Percentiles rank a stretch among this genome's conserved stretches.
phyloP scores from a whole-genome alignment of 1,140 invertebrate genomes.

The Campoletis sonorensis region DNA sequence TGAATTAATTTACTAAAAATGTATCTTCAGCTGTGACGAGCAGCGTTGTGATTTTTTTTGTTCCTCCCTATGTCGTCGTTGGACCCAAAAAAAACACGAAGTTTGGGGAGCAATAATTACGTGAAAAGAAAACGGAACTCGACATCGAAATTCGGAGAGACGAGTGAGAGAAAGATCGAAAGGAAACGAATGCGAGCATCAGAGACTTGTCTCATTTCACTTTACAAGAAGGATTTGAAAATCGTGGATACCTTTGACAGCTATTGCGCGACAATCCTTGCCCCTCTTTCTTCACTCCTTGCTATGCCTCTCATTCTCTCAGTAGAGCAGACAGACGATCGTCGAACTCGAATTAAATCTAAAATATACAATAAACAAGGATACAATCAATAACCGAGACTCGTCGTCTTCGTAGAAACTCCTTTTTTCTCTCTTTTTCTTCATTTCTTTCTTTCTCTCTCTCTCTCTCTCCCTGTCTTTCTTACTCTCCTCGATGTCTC shows the following conservation, averaged over 20 bases:
- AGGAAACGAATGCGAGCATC: conserved; percentile 40
- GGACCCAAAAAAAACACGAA: too few species aligned
- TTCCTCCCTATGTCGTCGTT: neutral
- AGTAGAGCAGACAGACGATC: conserved; percentile 42
- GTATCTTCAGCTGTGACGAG: neutral
- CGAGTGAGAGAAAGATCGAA: conserved; percentile 31
- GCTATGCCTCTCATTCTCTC: conserved; percentile 36
- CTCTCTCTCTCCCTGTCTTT: neutral
- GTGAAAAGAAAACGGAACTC: conserved; percentile 20
- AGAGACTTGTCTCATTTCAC: conserved; percentile 73
- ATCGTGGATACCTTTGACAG: conserved; percentile 74
- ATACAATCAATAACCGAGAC: conserved; percentile 73
- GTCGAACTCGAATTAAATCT: conserved; percentile 74
- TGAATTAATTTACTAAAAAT: neutral
- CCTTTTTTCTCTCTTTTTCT: neutral
- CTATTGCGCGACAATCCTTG: conserved; percentile 68
- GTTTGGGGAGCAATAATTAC: conserved; percentile 9
- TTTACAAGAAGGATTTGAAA: conserved; percentile 76
- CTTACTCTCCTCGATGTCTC: conserved; percentile 35
- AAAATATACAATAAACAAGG: conserved; percentile 77
- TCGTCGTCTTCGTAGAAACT: conserved; percentile 45
- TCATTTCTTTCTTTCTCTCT: conserved; percentile 41
- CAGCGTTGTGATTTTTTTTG: neutral
- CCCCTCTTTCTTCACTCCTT: conserved; percentile 50
- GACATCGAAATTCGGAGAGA: conserved; percentile 18